Conservation (phyloP, 2,797 vertebrate genomes). For the Miichthys miiuy region DNA sequence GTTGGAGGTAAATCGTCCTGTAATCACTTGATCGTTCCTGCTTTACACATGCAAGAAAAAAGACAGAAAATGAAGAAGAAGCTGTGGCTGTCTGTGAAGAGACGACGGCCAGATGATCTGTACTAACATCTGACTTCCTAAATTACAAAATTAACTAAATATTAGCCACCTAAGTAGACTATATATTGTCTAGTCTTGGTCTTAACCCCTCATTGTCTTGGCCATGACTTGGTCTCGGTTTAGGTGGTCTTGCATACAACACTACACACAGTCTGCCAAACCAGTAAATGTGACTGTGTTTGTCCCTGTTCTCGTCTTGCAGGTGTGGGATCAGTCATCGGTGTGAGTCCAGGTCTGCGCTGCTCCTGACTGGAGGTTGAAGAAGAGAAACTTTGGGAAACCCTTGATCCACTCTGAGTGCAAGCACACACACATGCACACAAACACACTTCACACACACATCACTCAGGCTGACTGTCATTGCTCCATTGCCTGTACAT, state of each 20-base stretch:
- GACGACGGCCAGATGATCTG: no score
- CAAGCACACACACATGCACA: slow-evolving; percentile 47
- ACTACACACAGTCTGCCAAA: neutral
- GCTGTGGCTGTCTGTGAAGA: no score
- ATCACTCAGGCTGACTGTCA: slow-evolving; percentile 45
- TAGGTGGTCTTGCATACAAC: no score
- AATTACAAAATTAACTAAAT: no score
- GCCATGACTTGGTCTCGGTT: no score
- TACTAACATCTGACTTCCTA: no score
- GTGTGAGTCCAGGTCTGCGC: slow-evolving; percentile 85
- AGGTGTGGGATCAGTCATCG: slow-evolving; percentile 99
- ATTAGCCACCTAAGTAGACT: no score
- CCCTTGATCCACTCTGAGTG: slow-evolving; percentile 48
- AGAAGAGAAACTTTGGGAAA: slow-evolving; percentile 58
- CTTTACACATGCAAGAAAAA: neutral
- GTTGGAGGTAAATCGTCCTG: no score
- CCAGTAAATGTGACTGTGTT: neutral
- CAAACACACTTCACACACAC: slow-evolving; percentile 20
- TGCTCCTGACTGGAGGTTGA: slow-evolving; percentile 52
- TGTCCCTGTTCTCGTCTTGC: slow-evolving; percentile 62
- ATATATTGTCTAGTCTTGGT: no score
- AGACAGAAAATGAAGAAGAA: no score
- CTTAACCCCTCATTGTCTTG: no score
- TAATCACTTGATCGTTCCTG: no score
- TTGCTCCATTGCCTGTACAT: slow-evolving; percentile 74